A percentile compares a stretch with the other conserved stretches of the same genome.
Evolutionary conservation across 2,113 vertebrate species (phyloP).

Genomic region (Nycticebus coucang): DNA sequence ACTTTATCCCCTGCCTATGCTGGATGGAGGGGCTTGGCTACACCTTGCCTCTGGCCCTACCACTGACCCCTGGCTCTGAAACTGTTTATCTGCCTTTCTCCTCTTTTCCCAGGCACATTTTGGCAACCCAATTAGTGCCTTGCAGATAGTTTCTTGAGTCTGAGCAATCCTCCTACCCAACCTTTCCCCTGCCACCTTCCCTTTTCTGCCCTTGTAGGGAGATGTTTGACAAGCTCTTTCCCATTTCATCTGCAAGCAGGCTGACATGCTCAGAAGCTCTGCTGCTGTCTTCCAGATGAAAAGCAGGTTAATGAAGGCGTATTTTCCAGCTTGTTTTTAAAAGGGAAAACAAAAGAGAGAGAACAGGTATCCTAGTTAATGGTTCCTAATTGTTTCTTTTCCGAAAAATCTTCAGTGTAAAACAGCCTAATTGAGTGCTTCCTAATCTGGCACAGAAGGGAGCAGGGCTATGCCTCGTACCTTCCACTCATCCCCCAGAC

Average conservation of each 20-base stretch:
- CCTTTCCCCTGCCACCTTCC: conserved; percentile 64
- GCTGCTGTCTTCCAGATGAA: conserved; percentile 74
- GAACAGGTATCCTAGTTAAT: conserved; percentile 57
- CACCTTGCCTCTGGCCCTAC: background rate
- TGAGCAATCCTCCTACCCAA: background rate
- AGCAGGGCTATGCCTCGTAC: background rate
- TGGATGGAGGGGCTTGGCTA: background rate
- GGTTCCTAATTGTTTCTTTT: conserved; percentile 70
- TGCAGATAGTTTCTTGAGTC: conserved; percentile 57
- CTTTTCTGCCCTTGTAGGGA: conserved; percentile 55
- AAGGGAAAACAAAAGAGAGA: conserved; percentile 75
- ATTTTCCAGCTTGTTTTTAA: conserved; percentile 73
- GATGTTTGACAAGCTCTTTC: conserved; percentile 64
- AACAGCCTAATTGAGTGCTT: conserved; percentile 52
- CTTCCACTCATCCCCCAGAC: background rate
- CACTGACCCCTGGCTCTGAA: conserved; percentile 48
- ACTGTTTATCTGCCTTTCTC: conserved; percentile 63
- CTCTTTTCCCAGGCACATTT: conserved; percentile 6
- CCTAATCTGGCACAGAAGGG: background rate
- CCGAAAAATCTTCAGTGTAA: conserved; percentile 5
- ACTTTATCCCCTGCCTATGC: background rate
- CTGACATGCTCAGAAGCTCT: conserved; percentile 72
- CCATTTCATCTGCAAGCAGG: conserved; percentile 67
- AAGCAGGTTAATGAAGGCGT: conserved; percentile 82
- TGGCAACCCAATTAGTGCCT: conserved; percentile 79